Evolutionary conservation across 2,888 invertebrate genomes (phyloP), one percentile per base, ranked within the genome.

Genomic region (Synergus laeviventris): DNA sequence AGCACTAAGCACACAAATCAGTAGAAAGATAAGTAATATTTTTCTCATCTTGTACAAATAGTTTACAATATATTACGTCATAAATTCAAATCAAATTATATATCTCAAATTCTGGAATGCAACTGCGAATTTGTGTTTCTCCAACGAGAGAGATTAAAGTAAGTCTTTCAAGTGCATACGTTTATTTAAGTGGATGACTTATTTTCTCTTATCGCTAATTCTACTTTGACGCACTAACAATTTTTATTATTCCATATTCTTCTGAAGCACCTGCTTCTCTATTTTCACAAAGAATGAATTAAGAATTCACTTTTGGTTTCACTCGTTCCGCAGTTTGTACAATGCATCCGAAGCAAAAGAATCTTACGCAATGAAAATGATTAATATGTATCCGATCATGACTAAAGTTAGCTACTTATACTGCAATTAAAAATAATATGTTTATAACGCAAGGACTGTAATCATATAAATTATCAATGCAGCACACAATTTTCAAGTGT

Each of bases 151-250:
- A 16, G 31, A 16, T 7, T 21, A 31, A 31, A 31, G 12, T 59
- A 39, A 21, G 2, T 12, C n/a, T 12, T 39, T 16, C n/a, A 2
- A 45, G 66, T 66, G 42, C 39, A 14, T 36, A 14, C 24, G 8
- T 66, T 42, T 39, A 66, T 62, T 62, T 62, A 62, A 62, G 38
- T 62, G n/a, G 14, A 60, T 12, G 31, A 12, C 60, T 2, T 24
- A 60, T 24, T 18, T 18, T 24, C 8, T 64, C 39, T 45, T 66
- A 66, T 66, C 66, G 21, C 12, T 60, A 60, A 60, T 36, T 60
- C 5, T 1, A 42, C 12, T 64, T 64, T 61, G 8, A 61, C 61
- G 1, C 18, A 12, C n/a, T n/a, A 7, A 9, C 49, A 8, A n/a
- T 49, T 49, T 8, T 8, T n/a, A n/a, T n/a, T 49, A 49, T 49